phyloP scores from a whole-genome alignment of 2,888 invertebrate species.

The Cancer borealis region DNA sequence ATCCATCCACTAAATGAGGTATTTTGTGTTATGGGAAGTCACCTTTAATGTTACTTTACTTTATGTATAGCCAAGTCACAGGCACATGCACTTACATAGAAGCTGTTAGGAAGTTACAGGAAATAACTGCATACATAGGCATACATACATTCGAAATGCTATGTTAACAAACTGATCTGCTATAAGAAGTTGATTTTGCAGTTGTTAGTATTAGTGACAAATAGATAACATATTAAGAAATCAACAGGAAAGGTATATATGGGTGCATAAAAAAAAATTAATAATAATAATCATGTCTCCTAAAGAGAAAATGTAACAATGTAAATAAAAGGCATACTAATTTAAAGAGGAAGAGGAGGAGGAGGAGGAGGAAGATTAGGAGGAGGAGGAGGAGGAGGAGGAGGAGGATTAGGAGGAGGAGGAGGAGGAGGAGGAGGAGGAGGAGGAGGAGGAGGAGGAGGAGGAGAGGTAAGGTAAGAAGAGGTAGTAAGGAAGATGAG shows the following conservation, averaged over 20 bases:
- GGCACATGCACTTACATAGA: background rate
- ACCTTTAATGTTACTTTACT: background rate
- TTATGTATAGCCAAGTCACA: background rate
- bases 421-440: background rate
- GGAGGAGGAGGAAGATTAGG: background rate
- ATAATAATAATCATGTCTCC: too few species aligned
- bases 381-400: background rate
- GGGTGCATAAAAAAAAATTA: too few species aligned
- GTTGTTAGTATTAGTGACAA: too few species aligned
- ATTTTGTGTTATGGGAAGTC: background rate
- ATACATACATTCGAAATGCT: background rate
- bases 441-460: background rate
- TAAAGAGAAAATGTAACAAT: background rate
- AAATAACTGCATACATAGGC: background rate
- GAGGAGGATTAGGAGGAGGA: background rate
- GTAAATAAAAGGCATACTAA: background rate
- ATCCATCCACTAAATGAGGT: background rate
- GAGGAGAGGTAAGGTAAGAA: background rate
- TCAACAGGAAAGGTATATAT: too few species aligned
- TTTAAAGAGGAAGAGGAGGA: background rate
- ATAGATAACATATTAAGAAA: too few species aligned
- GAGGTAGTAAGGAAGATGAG: slow-evolving; percentile 14
- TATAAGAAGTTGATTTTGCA: too few species aligned
- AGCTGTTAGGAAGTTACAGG: background rate
- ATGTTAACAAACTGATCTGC: too few species aligned